These are phyloP conservation scores for Malaclemys terrapin DNA, from an alignment of 2,113 vertebrate species.

Conservation along the genomic window DNA sequence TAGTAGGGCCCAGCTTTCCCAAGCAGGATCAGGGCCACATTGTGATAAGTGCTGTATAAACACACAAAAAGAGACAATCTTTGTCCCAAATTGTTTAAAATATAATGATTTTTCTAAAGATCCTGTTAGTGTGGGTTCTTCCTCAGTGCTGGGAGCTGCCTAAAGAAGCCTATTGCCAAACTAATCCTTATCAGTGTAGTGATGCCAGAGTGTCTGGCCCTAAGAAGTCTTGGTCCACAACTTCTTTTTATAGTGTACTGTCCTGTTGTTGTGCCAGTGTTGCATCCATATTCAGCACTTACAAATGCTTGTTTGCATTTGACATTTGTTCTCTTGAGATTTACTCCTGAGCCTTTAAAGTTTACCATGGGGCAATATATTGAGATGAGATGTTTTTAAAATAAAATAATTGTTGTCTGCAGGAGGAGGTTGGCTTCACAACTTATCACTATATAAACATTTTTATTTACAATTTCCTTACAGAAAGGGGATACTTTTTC, in stretches of 20 bases:
- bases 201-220: background rate
- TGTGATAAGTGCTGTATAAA: background rate
- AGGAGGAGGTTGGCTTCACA: background rate
- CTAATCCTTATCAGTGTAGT: background rate
- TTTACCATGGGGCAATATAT: conserved; percentile 36
- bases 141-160: background rate
- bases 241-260: background rate
- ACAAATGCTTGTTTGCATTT: conserved; percentile 29
- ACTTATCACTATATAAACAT: conserved; percentile 4
- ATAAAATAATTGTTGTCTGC: conserved; percentile 31
- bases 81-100: background rate
- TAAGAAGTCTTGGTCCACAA: background rate
- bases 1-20: background rate
- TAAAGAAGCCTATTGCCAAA: conserved; percentile 2
- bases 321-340: conserved; percentile 27
- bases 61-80: background rate
- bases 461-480: background rate
- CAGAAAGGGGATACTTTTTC: background rate
- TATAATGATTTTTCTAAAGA: background rate
- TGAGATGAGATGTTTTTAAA: conserved; percentile 2
- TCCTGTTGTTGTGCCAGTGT: background rate
- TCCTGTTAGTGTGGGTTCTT: background rate
- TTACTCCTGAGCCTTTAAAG: conserved; percentile 23
- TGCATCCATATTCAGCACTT: background rate
- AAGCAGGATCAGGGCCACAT: background rate